Percentiles rank a stretch among this genome's conserved stretches.
These are phyloP conservation scores for Platalea minor DNA, from an alignment of 2,797 vertebrate genomes.

Conservation along the genomic window DNA sequence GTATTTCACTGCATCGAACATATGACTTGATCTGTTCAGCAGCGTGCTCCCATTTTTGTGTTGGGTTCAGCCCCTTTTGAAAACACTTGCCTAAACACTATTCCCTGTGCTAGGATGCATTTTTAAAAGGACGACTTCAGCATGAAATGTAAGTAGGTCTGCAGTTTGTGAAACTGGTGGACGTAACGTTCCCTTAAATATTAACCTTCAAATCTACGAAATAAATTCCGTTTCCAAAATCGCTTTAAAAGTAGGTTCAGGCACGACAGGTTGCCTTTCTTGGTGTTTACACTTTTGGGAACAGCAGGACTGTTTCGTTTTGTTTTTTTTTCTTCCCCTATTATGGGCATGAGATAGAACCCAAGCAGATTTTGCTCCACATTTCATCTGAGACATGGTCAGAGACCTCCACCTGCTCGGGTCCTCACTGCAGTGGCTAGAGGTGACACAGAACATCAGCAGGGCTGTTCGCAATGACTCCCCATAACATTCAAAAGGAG, in stretches of 20 bases:
- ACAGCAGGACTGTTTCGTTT: neutral
- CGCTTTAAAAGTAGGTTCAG: neutral
- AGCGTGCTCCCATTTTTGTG: fast-evolving
- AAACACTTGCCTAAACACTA: neutral
- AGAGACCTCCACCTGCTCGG: neutral
- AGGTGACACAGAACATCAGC: neutral
- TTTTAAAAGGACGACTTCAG: neutral
- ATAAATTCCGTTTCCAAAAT: neutral
- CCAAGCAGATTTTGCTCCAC: neutral
- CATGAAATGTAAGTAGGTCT: neutral
- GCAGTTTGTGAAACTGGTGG: neutral
- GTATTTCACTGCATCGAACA: neutral
- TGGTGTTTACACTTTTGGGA: neutral
- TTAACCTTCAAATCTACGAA: neutral
- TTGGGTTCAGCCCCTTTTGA: neutral
- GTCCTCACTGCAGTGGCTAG: neutral
- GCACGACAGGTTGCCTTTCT: neutral
- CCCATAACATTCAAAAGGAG: neutral
- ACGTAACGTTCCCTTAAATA: neutral
- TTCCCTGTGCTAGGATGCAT: neutral
- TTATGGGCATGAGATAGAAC: neutral
- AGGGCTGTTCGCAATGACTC: fast-evolving
- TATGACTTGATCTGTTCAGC: neutral
- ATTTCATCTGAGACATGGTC: neutral
- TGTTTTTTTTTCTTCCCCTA: neutral